Percentiles rank a stretch among this genome's conserved stretches.
Evolutionary conservation across 2,888 invertebrate genomes (phyloP).

Genomic region (Trissolcus japonicus): DNA sequence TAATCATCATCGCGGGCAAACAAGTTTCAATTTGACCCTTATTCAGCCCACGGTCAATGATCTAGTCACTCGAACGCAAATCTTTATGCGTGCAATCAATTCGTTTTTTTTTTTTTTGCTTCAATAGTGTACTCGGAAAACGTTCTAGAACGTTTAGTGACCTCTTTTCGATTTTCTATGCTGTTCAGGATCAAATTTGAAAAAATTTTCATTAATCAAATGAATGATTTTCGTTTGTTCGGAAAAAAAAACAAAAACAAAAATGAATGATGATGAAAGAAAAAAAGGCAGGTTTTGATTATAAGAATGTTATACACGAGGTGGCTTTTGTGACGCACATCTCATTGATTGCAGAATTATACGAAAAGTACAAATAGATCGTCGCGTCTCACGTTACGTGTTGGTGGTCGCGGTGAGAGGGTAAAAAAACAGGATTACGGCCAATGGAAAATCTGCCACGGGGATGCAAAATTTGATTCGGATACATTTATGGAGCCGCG

Average conservation of each 20-base stretch:
- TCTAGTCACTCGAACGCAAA: conserved; percentile 25
- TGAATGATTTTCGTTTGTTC: no score
- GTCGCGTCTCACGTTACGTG: neutral
- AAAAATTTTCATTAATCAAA: no score
- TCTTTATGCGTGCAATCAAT: conserved; percentile 26
- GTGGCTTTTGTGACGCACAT: neutral
- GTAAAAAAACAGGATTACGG: conserved; percentile 44
- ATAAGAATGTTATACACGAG: neutral
- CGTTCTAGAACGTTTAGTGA: conserved; percentile 48
- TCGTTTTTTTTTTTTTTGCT: conserved; percentile 38
- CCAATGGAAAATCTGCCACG: conserved; percentile 43
- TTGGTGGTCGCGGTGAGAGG: conserved; percentile 27
- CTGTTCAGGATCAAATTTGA: no score
- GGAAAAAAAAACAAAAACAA: no score
- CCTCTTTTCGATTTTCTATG: conserved; percentile 24
- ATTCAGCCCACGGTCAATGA: conserved; percentile 29
- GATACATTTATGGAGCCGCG: conserved; percentile 54
- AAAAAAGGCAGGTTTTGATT: neutral
- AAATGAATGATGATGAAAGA: no score
- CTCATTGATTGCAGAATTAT: neutral
- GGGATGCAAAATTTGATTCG: conserved; percentile 55
- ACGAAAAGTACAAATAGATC: neutral
- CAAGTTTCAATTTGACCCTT: conserved; percentile 24
- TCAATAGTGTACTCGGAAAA: conserved; percentile 43
- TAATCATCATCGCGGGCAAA: conserved; percentile 1